Evolutionary conservation across 2,113 vertebrate species (phyloP), one percentile per base, ranked within the genome.

Genomic region (Saimiri boliviensis): DNA sequence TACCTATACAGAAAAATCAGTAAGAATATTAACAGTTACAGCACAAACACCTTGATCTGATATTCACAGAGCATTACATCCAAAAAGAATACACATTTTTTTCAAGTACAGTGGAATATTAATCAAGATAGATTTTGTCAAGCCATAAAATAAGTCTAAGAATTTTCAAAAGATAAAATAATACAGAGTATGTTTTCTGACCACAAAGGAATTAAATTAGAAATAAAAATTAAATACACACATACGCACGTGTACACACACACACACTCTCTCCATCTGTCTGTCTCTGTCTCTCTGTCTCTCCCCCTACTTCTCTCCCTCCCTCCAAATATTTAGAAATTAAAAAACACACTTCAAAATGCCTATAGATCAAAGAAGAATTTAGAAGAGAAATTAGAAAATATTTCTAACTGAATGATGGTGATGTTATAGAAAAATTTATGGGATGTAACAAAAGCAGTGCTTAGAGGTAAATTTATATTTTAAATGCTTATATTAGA

Each of bases 401-500:
- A 91, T 85, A 49, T 85, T 79, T 79, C 60, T 85, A 54, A 56
- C 71, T 85, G 49, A 77, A 70, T 70, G 40, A 37, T 90, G 47
- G 32, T 70, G 6, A 77, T 56, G 37, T 32, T 37, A 23, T n/a
- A 42, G 89, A 30, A 71, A 86, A 70, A 42, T 17, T 49, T 47
- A 79, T 52, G 66, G 16, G 63, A 20, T 81, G 6, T 45, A 68
- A 47, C 35, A 88, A 80, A 93, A 88, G 49, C 12, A 42, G n/a
- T 52, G 27, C n/a, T 88, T 52, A 83, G 42, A 70, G 52, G 54
- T n/a, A 27, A 47, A 63, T 80, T 88, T 49, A 71, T 80, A 68
- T 88, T 93, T 91, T 85, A 84, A 87, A 52, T 89, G 60, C 63
- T 95, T 66, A 79, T 63, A 45, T 47, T 94, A 52, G 21, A 30